Percentiles rank a stretch among this genome's conserved stretches.
Conservation (phyloP, 1,140 invertebrate species). For the Papilio glaucus region DNA sequence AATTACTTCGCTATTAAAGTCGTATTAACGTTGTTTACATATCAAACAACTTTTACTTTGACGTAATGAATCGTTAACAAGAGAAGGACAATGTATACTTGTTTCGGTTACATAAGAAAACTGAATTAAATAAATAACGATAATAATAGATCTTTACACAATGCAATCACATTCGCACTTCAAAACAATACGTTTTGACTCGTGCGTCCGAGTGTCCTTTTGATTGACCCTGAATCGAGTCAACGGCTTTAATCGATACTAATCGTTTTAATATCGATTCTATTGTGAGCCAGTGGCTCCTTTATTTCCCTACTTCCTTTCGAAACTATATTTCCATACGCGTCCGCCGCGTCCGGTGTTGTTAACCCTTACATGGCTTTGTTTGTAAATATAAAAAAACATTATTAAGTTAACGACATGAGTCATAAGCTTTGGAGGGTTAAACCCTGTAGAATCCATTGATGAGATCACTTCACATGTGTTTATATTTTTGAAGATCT, state of each 20-base stretch:
- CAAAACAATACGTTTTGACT: background rate
- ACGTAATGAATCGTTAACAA: too few species aligned
- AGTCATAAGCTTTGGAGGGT: conserved; percentile 49
- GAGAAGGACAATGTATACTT: too few species aligned
- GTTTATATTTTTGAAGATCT: background rate
- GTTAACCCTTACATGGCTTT: conserved; percentile 62
- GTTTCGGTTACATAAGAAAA: too few species aligned
- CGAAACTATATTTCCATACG: conserved; percentile 57
- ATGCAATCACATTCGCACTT: background rate
- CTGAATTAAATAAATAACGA: too few species aligned
- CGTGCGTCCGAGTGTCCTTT: background rate
- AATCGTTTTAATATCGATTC: conserved; percentile 52
- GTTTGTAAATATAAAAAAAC: conserved; percentile 74
- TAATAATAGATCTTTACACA: too few species aligned
- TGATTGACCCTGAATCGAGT: conserved; percentile 17
- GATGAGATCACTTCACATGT: background rate
- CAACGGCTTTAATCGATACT: conserved; percentile 33
- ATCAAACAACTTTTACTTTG: background rate
- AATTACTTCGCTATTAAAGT: background rate
- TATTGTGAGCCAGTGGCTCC: conserved; percentile 48
- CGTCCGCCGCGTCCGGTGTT: conserved; percentile 64
- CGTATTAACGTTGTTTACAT: background rate
- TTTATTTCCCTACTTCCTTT: conserved; percentile 64
- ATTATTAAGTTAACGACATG: conserved; percentile 64
- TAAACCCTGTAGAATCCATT: conserved; percentile 37